Percentiles rank a stretch among this genome's conserved stretches.
Conservation (phyloP, 2,888 invertebrate species). For the Perizoma affinitatum region DNA sequence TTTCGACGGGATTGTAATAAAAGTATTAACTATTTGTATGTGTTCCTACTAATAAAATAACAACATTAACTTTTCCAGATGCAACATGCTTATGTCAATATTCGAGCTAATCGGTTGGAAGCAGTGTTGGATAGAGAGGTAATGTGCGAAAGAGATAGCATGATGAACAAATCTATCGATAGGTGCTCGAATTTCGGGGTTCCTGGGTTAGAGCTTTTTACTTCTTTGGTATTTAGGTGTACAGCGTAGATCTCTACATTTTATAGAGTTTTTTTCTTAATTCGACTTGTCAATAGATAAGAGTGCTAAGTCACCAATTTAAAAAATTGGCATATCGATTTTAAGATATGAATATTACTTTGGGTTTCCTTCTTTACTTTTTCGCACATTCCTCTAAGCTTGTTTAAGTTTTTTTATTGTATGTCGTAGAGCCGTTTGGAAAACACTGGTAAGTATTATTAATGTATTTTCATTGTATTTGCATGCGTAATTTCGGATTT, state of each 20-base stretch:
- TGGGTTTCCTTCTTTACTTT: conserved; percentile 51
- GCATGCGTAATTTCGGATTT: conserved; percentile 5
- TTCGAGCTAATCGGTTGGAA: conserved; percentile 85
- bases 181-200: conserved; percentile 27
- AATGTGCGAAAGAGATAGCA: conserved; percentile 83
- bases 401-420: conserved; percentile 23
- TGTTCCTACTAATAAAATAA: conserved; percentile 55
- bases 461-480: conserved; percentile 1
- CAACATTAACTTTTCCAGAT: conserved; percentile 78
- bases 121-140: conserved; percentile 85
- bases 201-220: conserved; percentile 37
- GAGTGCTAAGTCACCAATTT: background rate
- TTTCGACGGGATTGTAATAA: background rate
- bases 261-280: background rate
- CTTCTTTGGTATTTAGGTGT: conserved; percentile 10
- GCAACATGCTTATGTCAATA: conserved; percentile 84
- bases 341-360: conserved; percentile 21
- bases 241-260: background rate
- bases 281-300: conserved; percentile 14
- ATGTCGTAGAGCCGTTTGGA: conserved; percentile 17
- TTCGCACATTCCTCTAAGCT: conserved; percentile 79
- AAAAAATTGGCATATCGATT: conserved; percentile 28
- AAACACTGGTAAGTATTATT: conserved; percentile 20
- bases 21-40: background rate
- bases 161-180: conserved; percentile 32